Percentiles rank a stretch among this genome's conserved stretches.
phyloP scores from a whole-genome alignment of 2,113 vertebrate species.

The Clinocottus analis region DNA sequence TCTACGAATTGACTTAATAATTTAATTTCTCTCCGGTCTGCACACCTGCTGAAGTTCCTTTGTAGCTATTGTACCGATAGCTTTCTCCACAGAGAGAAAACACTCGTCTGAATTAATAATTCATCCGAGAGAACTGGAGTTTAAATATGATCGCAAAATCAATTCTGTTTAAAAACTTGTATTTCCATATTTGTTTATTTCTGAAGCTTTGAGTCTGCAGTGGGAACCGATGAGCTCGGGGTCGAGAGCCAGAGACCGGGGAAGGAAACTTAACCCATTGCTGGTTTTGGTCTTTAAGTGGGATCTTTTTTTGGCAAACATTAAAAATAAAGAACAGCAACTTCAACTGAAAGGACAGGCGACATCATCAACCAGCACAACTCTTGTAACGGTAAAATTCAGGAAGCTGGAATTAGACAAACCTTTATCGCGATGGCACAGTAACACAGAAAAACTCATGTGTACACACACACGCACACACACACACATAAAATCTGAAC shows the following conservation, averaged over 20 bases:
- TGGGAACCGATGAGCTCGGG: not conserved
- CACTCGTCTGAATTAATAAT: not conserved
- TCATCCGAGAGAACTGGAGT: not conserved
- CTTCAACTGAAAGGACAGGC: not conserved
- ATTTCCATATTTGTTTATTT: not conserved
- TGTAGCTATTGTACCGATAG: not conserved
- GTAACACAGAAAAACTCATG: not conserved
- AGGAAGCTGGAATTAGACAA: constrained; percentile 16
- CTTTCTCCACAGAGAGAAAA: not conserved
- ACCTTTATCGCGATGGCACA: constrained; percentile 45
- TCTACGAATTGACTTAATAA: not conserved
- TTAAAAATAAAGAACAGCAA: not conserved
- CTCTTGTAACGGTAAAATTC: not conserved
- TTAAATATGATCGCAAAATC: constrained; percentile 1
- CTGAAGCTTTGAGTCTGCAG: not conserved
- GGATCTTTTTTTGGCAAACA: not conserved
- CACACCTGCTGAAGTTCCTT: not conserved
- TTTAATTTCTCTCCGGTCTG: not conserved
- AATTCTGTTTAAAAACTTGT: not conserved
- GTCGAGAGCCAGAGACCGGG: not conserved
- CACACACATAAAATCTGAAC: constrained; percentile 18
- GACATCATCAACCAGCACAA: not conserved
- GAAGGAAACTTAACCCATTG: not conserved
- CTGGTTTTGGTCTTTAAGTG: not conserved
- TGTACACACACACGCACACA: not conserved